phyloP scores from a whole-genome alignment of 2,113 vertebrate genomes.

The Carassius auratus region DNA sequence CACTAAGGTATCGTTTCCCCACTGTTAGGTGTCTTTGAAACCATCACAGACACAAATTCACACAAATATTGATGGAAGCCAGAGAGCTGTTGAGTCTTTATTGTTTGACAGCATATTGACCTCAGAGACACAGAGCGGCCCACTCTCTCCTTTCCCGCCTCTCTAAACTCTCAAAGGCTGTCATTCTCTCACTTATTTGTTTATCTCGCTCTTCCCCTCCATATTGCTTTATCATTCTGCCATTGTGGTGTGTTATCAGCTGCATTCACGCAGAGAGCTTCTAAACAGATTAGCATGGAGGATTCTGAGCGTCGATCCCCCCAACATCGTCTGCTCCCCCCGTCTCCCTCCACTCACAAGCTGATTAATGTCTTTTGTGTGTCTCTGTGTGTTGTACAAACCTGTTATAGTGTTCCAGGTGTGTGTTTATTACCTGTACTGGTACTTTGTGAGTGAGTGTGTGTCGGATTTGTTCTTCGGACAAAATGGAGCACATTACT shows the following conservation, averaged over 20 bases:
- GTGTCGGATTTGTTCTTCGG: neutral
- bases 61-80: neutral
- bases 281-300: slow-evolving; percentile 9
- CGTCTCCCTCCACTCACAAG: neutral
- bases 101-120: slow-evolving; percentile 19
- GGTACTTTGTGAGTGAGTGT: neutral
- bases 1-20: neutral
- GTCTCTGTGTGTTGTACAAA: neutral
- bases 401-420: slow-evolving; percentile 6
- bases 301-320: neutral
- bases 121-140: neutral
- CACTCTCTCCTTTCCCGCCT: neutral
- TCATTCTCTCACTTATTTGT: slow-evolving; percentile 29
- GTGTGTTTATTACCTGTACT: neutral
- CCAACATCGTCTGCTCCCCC: neutral
- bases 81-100: neutral
- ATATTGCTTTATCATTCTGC: slow-evolving; percentile 18
- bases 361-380: slow-evolving; percentile 6
- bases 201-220: neutral
- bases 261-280: slow-evolving; percentile 35
- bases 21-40: neutral
- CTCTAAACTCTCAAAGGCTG: slow-evolving; percentile 5
- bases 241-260: slow-evolving; percentile 15
- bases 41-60: neutral
- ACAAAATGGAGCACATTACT: slow-evolving; percentile 23